phyloP scores from a whole-genome alignment of 1,140 invertebrate species.

The Drosophila equinoxialis region DNA sequence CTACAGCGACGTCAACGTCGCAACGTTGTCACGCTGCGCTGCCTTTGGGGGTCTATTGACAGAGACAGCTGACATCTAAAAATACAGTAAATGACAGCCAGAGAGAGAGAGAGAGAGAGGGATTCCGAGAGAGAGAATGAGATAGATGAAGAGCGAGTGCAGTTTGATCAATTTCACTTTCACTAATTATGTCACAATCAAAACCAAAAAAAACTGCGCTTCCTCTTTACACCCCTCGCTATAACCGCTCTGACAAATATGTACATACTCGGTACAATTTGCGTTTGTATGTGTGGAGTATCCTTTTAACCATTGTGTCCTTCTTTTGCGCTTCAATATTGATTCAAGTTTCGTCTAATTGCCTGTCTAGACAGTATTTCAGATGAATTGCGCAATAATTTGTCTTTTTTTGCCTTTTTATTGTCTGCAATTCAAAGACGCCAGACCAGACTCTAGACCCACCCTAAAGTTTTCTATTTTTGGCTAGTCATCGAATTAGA shows the following conservation, averaged over 20 bases:
- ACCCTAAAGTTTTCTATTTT: slow-evolving; percentile 6
- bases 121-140: neutral
- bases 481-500: neutral
- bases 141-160: slow-evolving; percentile 8
- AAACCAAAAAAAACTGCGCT: slow-evolving; percentile 28
- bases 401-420: neutral
- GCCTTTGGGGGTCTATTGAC: slow-evolving; percentile 42
- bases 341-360: slow-evolving; percentile 14
- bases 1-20: slow-evolving; percentile 26
- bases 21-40: slow-evolving; percentile 47
- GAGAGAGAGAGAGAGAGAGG: neutral
- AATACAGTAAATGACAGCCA: slow-evolving; percentile 15
- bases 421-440: slow-evolving; percentile 42
- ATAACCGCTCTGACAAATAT: neutral
- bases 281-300: neutral
- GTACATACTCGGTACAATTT: neutral
- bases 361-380: slow-evolving; percentile 60
- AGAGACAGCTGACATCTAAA: slow-evolving; percentile 29
- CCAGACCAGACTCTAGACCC: neutral
- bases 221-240: neutral
- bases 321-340: neutral
- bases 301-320: neutral
- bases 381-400: slow-evolving; percentile 63
- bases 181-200: slow-evolving; percentile 78
- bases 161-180: slow-evolving; percentile 71